Evolutionary conservation across 2,888 invertebrate genomes (phyloP), one percentile per base, ranked within the genome.

Genomic region (Unio pictorum): DNA sequence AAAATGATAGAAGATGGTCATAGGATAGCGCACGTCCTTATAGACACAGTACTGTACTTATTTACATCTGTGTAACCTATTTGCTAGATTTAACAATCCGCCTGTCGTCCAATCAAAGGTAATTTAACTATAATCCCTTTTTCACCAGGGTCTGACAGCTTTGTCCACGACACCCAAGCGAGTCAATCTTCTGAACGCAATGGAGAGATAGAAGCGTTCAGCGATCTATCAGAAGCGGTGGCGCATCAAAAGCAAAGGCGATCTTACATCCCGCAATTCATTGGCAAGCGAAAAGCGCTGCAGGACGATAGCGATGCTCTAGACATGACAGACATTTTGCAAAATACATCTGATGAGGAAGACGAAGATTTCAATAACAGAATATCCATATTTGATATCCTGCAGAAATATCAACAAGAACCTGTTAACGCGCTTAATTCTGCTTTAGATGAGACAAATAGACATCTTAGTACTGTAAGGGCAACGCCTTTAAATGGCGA

Each of bases 231-330:
- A 45, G 45, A 45, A 45, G 45, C 45, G 11, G 15, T 15, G 45
- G 45, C 45, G 45, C 45, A 45, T 45, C 45, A 64, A 61, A 69
- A 68, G 34, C 67, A 74, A 28, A 66, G 70, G 63, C 74, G 74
- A 71, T 68, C 74, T 61, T 75, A 75, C 63, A 64, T 75, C n/a
- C 77, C 77, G 65, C 73, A 67, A 55, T 77, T 77, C 70, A 62
- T 77, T 30, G 77, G 77, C 69, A 77, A 77, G 72, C 71, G 77
- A 61, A 69, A 73, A 45, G 45, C 45, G 45, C 45, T 45, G 45
- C 45, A 45, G n/a, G 69, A 64, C 57, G 61, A 55, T n/a, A 26
- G 61, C 28, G 60, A 26, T 63, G 63, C 23, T 54, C 30, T 23
- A 54, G 65, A 61, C 4, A 20, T 57, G 28, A 61, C 15, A 11